Conservation (phyloP, 2,888 invertebrate genomes). For the Oxycera nigricornis region DNA sequence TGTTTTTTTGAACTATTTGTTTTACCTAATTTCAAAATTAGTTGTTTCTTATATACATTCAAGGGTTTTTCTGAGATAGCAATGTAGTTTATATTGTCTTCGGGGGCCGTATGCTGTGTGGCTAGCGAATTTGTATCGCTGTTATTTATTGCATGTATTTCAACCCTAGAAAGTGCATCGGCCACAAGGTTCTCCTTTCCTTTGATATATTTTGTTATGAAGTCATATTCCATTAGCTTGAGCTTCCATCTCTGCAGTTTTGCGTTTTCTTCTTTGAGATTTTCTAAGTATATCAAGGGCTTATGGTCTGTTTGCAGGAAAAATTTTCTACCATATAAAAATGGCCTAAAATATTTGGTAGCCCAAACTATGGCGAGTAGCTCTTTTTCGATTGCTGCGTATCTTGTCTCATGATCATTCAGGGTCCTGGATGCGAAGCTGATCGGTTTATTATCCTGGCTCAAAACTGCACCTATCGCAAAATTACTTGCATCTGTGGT, state of each 20-base stretch:
- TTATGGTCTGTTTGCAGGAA: constrained; percentile 57
- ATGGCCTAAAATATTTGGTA: constrained; percentile 54
- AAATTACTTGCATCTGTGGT: constrained; percentile 52
- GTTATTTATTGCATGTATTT: neutral
- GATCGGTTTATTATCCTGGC: constrained; percentile 48
- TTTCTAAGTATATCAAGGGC: constrained; percentile 53
- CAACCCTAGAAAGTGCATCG: neutral
- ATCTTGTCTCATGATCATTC: constrained; percentile 48
- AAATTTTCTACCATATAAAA: constrained; percentile 55
- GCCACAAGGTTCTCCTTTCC: neutral
- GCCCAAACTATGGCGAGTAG: constrained; percentile 53
- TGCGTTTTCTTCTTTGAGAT: constrained; percentile 30
- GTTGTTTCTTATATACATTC: neutral
- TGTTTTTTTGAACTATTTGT: neutral
- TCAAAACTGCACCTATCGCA: constrained; percentile 50
- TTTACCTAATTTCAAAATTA: neutral
- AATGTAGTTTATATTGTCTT: neutral
- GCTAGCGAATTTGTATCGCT: neutral
- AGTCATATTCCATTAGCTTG: constrained; percentile 11
- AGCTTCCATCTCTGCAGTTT: constrained; percentile 36
- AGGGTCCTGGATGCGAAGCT: constrained; percentile 48
- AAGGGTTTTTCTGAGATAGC: neutral
- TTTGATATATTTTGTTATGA: neutral
- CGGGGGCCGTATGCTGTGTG: neutral
- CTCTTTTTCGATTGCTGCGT: constrained; percentile 54